Evolutionary conservation across 1,140 invertebrate genomes (phyloP).

Genomic region (Papilio helenus): DNA sequence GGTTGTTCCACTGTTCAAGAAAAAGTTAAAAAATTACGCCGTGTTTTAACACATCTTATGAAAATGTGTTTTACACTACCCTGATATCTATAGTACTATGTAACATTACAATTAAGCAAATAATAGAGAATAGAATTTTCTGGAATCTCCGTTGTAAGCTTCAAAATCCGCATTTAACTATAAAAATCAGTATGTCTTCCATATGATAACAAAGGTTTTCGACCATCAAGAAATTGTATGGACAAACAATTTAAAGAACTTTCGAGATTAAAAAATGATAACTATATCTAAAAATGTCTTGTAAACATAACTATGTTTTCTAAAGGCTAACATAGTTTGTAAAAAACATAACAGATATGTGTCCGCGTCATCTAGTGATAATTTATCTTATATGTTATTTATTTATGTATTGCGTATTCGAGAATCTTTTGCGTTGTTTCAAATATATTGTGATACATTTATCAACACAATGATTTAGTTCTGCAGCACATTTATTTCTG

Average conservation of each 20-base stretch:
- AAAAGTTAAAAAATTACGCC: too few species aligned
- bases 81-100: too few species aligned
- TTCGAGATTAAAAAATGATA: not conserved
- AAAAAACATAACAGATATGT: not conserved
- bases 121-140: too few species aligned
- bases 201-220: not conserved
- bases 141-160: too few species aligned
- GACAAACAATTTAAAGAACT: not conserved
- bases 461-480: too few species aligned
- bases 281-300: not conserved
- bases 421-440: conserved; percentile 1
- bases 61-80: too few species aligned
- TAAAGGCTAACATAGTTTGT: not conserved
- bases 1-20: too few species aligned
- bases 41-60: too few species aligned
- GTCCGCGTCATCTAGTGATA: not conserved
- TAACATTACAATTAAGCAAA: too few species aligned
- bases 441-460: not conserved
- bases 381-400: not conserved
- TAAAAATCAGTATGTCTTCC: not conserved
- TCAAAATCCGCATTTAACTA: too few species aligned
- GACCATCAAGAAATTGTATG: not conserved
- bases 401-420: not conserved
- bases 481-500: too few species aligned
- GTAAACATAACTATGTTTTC: not conserved